These are phyloP conservation scores for Drosophila albomicans DNA, from an alignment of 1,140 invertebrate species.

Conservation along the genomic window DNA sequence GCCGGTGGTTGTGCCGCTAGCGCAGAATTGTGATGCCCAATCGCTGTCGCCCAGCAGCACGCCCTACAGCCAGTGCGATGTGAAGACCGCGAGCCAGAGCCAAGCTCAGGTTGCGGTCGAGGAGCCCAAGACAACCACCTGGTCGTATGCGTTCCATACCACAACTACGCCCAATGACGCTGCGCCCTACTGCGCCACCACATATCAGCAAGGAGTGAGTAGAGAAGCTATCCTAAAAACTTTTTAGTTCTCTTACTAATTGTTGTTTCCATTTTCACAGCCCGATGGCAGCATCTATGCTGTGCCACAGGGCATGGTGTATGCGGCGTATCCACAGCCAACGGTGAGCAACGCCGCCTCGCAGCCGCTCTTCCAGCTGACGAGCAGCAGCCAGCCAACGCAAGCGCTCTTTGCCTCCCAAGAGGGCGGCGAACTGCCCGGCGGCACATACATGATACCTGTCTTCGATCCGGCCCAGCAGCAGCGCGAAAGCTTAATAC, in stretches of 20 bases:
- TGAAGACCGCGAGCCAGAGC: conserved; percentile 59
- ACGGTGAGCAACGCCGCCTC: conserved; percentile 61
- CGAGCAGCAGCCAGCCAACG: conserved; percentile 62
- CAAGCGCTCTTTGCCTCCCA: conserved; percentile 66
- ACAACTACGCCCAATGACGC: conserved; percentile 73
- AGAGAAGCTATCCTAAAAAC: not conserved
- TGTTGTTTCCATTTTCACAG: conserved; percentile 31
- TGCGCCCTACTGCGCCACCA: conserved; percentile 78
- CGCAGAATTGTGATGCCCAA: conserved; percentile 65
- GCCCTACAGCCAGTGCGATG: conserved; percentile 78
- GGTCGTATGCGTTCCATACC: conserved; percentile 83
- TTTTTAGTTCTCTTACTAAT: not conserved
- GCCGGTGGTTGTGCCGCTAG: conserved; percentile 26
- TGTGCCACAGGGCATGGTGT: conserved; percentile 83
- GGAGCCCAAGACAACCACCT: conserved; percentile 76
- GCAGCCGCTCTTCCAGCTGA: conserved; percentile 74
- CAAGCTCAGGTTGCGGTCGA: conserved; percentile 60
- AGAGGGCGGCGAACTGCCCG: conserved; percentile 72
- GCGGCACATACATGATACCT: conserved; percentile 84
- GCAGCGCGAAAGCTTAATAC: conserved; percentile 73
- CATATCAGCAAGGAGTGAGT: conserved; percentile 84
- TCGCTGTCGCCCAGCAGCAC: conserved; percentile 79
- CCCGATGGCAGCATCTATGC: conserved; percentile 84
- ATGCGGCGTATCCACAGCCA: conserved; percentile 78
- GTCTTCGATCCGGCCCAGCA: conserved; percentile 81